phyloP scores from a whole-genome alignment of 2,797 vertebrate species.

The Microhierax caerulescens region DNA sequence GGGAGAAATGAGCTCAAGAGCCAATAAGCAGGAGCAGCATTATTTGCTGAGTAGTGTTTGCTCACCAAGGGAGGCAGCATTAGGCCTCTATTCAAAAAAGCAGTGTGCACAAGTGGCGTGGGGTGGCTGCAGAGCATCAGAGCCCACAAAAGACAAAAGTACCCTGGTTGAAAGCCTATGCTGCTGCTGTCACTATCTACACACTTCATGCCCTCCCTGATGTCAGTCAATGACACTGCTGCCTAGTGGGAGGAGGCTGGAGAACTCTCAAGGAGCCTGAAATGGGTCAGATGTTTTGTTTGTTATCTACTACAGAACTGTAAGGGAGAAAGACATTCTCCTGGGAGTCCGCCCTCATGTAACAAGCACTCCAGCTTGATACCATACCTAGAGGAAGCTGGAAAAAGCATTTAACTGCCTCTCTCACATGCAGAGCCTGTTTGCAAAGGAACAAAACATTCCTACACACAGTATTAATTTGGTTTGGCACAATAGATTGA shows the following conservation, averaged over 20 bases:
- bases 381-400: not conserved
- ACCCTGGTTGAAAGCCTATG: not conserved
- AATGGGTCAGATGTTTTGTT: not conserved
- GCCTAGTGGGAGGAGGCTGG: not conserved
- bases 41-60: not conserved
- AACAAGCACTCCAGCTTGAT: not conserved
- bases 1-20: slow-evolving; percentile 1
- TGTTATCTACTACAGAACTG: not conserved
- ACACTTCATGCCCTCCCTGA: not conserved
- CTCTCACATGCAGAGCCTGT: not conserved
- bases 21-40: not conserved
- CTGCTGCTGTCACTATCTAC: not conserved
- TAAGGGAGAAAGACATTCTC: not conserved
- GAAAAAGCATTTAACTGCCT: not conserved
- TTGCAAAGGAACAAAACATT: not conserved
- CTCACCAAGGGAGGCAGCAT: not conserved
- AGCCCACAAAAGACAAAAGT: not conserved
- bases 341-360: not conserved
- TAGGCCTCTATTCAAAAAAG: not conserved
- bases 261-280: not conserved
- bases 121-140: not conserved
- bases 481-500: not conserved
- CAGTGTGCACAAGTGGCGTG: not conserved
- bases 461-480: not conserved
- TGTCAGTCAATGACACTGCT: not conserved